Evolutionary conservation across 2,113 vertebrate species (phyloP), one percentile per base, ranked within the genome.

Genomic region (Setophaga kirtlandii): DNA sequence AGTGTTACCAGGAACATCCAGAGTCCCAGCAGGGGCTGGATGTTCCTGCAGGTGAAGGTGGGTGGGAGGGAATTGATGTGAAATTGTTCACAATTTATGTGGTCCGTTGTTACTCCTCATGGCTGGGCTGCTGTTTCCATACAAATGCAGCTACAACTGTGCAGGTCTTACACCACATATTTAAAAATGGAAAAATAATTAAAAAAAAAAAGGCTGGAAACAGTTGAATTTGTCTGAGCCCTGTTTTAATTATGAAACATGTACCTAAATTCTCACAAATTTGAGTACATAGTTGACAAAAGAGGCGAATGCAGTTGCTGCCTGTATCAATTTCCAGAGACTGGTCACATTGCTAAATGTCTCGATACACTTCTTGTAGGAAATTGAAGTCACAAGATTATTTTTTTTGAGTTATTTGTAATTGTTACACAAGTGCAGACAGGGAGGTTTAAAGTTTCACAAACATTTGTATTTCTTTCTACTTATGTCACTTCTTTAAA

Each of bases 381-480:
- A 88, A 94, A 79, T 27, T 6, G 56, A 83, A 92, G 90, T 56
- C 92, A 89, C 60, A 87, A 75, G 86, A 71, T 81, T 28, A 37
- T 68, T 73, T 81, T 71, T 39, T 83, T 71, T 21, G 46, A 90
- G 76, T 93, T 88, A 37, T 49, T 86, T 81, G 83, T 70, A 64
- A 83, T 24, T 78, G 44, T 92, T 93, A 67, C 77, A 90, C 60
- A 95, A 92, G 62, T 81, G 62, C 62, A 73, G 53, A 17, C 50
- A 28, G 7, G 44, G 62, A 84, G 46, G 58, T 92, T 92, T 94
- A 68, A 92, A 96, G 86, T 85, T 83, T 58, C 83, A 64, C 49
- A 89, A 60, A 75, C 64, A 69, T 46, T 65, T 39, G 12, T 94
- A 49, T 93, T 93, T 94, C 76, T 89, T 91, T 73, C 52, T 94